Percentiles rank a stretch among this genome's conserved stretches.
phyloP scores from a whole-genome alignment of 2,888 invertebrate genomes.

The Mythimna impura region DNA sequence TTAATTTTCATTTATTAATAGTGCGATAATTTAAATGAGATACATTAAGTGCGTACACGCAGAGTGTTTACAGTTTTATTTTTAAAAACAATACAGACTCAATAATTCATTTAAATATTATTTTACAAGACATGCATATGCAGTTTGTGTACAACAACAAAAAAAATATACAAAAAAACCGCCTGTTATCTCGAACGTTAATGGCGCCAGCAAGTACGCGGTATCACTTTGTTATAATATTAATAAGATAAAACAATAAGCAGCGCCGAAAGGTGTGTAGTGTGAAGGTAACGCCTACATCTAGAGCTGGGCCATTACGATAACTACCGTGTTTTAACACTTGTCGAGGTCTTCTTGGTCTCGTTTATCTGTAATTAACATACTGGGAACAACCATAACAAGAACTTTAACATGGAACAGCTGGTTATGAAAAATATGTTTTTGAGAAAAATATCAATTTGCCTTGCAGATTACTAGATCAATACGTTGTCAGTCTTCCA shows the following conservation, averaged over 20 bases:
- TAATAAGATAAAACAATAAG: constrained; percentile 58
- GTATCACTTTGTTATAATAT: constrained; percentile 51
- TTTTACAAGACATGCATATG: constrained; percentile 1
- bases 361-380: constrained; percentile 50
- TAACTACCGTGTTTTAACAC: constrained; percentile 51
- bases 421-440: constrained; percentile 28
- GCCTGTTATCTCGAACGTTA: constrained; percentile 45
- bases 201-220: constrained; percentile 54
- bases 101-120: neutral
- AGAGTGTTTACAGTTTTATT: neutral
- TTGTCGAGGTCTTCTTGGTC: constrained; percentile 28
- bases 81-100: no score
- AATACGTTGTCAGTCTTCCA: neutral
- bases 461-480: constrained; percentile 23
- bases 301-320: constrained; percentile 28
- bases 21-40: constrained; percentile 11
- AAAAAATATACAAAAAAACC: constrained; percentile 9
- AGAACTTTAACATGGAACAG: constrained; percentile 22
- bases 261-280: constrained; percentile 53
- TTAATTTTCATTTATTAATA: constrained; percentile 26
- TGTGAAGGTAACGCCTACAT: constrained; percentile 49
- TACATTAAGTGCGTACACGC: constrained; percentile 17
- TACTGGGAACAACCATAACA: constrained; percentile 46
- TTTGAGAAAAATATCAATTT: constrained; percentile 37
- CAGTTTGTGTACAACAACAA: neutral